These are phyloP conservation scores for Rhopalosiphum maidis DNA, from an alignment of 1,140 invertebrate genomes.

Conservation along the genomic window DNA sequence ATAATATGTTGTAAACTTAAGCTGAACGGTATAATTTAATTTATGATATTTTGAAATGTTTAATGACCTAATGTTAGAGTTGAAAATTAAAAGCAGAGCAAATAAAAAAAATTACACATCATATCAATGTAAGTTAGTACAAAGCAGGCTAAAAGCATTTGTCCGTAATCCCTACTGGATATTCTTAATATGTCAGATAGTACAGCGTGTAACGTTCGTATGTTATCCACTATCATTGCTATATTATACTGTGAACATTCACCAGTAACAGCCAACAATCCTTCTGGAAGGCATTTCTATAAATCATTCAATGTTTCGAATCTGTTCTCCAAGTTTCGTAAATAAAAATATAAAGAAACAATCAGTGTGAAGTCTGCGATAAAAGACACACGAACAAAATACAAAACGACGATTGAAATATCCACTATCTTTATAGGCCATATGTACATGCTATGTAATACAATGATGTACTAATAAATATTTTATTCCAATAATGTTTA, in stretches of 20 bases:
- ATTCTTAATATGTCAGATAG: not conserved
- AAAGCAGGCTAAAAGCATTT: not conserved
- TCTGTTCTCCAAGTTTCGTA: not conserved
- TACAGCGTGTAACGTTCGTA: not conserved
- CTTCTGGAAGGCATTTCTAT: not conserved
- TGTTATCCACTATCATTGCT: not conserved
- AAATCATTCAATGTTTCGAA: not conserved
- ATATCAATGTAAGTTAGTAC: not conserved
- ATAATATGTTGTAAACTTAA: not conserved
- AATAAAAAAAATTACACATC: not conserved
- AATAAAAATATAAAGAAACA: not conserved
- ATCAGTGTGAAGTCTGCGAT: not conserved
- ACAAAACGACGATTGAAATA: too few relatives aligned
- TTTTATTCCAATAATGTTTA: too few relatives aligned
- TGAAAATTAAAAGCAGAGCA: not conserved
- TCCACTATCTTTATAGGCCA: too few relatives aligned
- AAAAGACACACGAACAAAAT: too few relatives aligned
- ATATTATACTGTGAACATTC: not conserved
- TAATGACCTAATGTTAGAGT: too few relatives aligned
- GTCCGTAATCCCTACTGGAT: not conserved
- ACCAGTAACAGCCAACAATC: not conserved
- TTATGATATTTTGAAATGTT: not conserved
- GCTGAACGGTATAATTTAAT: not conserved
- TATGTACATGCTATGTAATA: too few relatives aligned
- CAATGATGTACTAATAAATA: too few relatives aligned